phyloP scores from a whole-genome alignment of 2,797 vertebrate species.

The Xenopus petersii region DNA sequence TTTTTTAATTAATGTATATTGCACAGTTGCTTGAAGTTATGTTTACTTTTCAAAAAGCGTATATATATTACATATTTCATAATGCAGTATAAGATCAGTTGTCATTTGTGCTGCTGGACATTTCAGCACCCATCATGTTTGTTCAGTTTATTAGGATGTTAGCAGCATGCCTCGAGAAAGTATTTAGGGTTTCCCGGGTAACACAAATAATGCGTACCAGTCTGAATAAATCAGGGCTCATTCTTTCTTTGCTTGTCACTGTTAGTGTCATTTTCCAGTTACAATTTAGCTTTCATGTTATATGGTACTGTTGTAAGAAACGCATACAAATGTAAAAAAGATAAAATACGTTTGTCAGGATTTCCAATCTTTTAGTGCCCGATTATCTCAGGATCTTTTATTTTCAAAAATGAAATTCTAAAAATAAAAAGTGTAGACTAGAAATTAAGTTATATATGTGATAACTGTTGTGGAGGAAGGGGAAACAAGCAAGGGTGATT shows the following conservation, averaged over 20 bases:
- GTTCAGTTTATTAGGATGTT: conserved; percentile 31
- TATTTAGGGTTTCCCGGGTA: conserved; percentile 36
- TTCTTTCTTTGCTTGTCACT: conserved; percentile 35
- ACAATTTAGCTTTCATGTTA: conserved; percentile 20
- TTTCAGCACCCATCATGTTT: conserved; percentile 16
- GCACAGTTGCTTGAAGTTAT: too few relatives aligned
- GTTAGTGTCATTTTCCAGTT: conserved; percentile 28
- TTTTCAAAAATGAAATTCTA: background rate
- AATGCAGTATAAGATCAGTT: background rate
- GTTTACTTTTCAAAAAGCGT: too few relatives aligned
- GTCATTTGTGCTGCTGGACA: conserved; percentile 19
- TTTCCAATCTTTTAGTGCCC: conserved; percentile 6
- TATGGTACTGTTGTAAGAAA: conserved; percentile 10
- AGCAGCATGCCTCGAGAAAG: conserved; percentile 31
- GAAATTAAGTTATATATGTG: background rate
- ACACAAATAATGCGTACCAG: conserved; percentile 33
- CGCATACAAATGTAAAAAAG: conserved; percentile 16
- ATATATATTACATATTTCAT: too few relatives aligned
- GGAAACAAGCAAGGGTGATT: too few relatives aligned
- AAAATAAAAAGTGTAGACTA: conserved; percentile 1
- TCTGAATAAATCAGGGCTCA: conserved; percentile 39
- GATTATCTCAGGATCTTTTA: conserved; percentile 4
- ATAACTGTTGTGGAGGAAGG: too few relatives aligned
- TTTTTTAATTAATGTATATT: too few relatives aligned
- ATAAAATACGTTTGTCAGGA: conserved; percentile 29